These are phyloP conservation scores for Trichopoda pennipes DNA, from an alignment of 2,888 invertebrate genomes.

Conservation along the genomic window DNA sequence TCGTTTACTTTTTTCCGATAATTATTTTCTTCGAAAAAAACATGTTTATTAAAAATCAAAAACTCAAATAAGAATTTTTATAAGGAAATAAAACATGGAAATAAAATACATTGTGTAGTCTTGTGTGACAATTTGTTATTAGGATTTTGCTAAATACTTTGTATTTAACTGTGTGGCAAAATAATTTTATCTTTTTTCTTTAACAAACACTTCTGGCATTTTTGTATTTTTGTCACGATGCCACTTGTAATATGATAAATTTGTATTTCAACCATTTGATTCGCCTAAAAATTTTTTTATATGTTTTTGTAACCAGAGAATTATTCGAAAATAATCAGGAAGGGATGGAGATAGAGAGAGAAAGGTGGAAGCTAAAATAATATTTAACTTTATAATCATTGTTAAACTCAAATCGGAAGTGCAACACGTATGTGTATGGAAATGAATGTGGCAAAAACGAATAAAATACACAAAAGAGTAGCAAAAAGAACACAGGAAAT, in stretches of 20 bases:
- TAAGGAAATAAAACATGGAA: too few relatives aligned
- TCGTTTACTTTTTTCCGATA: too few relatives aligned
- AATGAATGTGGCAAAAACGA: constrained; percentile 16
- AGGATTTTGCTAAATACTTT: not conserved
- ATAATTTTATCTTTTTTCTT: not conserved
- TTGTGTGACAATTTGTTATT: too few relatives aligned
- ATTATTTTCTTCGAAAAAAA: too few relatives aligned
- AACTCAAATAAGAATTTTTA: too few relatives aligned
- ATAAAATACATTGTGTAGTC: too few relatives aligned
- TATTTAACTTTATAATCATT: constrained; percentile 48
- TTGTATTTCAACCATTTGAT: constrained; percentile 52
- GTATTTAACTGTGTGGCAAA: not conserved
- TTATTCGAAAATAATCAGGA: not conserved
- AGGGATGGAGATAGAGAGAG: not conserved
- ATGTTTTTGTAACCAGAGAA: constrained; percentile 3
- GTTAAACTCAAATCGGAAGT: constrained; percentile 52
- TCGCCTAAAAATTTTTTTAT: constrained; percentile 13
- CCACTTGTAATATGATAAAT: constrained; percentile 58
- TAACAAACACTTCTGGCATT: not conserved
- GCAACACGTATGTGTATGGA: constrained; percentile 26
- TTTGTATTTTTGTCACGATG: constrained; percentile 61
- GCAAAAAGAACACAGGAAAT: constrained; percentile 20
- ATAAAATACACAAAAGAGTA: constrained; percentile 14
- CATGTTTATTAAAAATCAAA: too few relatives aligned
- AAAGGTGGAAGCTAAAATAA: not conserved